Evolutionary conservation across 2,113 vertebrate genomes (phyloP).

Genomic region (Corythornis vintsioides): DNA sequence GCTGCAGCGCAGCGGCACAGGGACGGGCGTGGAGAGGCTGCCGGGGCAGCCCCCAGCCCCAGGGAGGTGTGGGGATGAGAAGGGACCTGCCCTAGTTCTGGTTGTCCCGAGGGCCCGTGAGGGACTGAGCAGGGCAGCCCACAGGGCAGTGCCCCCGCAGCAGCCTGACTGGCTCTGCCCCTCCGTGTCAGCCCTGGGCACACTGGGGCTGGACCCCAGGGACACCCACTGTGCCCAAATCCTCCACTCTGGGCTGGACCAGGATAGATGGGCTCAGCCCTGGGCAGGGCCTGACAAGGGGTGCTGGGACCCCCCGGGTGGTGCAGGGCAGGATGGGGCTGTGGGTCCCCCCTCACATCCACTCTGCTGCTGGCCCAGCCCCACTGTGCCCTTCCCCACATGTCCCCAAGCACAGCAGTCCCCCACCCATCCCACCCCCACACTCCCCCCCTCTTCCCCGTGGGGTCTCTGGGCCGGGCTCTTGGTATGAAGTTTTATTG

Average conservation of each 20-base stretch:
- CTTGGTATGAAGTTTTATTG: conserved; percentile 90
- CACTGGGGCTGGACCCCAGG: not conserved
- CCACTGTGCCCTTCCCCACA: accelerated
- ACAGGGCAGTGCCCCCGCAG: not conserved
- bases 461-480: conserved; percentile 28
- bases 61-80: accelerated
- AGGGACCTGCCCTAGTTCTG: not conserved
- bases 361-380: not conserved
- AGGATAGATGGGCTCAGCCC: not conserved
- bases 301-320: not conserved
- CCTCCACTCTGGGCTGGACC: not conserved
- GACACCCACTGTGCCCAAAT: not conserved
- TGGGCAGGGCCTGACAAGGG: not conserved
- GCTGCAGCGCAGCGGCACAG: not conserved
- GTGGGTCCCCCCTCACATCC: too few relatives aligned
- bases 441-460: not conserved
- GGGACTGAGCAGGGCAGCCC: not conserved
- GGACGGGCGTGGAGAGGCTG: accelerated
- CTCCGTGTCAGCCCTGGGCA: not conserved
- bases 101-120: not conserved
- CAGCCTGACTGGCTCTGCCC: not conserved
- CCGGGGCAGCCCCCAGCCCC: not conserved
- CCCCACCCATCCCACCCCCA: accelerated
- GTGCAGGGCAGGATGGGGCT: not conserved
- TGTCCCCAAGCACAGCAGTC: not conserved